Conservation (phyloP, 2,797 vertebrate species). For the Acanthopagrus latus region DNA sequence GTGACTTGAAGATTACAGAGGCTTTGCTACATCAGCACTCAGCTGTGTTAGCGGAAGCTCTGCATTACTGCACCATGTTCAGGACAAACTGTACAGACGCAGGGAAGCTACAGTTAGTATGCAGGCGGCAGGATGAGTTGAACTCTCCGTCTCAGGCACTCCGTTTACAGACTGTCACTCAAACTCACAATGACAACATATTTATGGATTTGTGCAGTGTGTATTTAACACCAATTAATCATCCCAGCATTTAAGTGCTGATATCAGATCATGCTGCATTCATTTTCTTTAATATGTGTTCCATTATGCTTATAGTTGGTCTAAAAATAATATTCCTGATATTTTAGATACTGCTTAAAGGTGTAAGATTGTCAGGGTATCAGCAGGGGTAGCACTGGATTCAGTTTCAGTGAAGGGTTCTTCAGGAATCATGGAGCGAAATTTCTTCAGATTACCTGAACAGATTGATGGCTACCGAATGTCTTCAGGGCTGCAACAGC, state of each 20-base stretch:
- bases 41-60: slow-evolving; percentile 45
- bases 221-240: not conserved
- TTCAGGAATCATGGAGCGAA: no score
- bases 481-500: no score
- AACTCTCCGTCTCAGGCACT: slow-evolving; percentile 9
- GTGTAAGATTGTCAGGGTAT: not conserved
- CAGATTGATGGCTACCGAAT: no score
- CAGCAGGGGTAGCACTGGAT: not conserved
- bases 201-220: not conserved
- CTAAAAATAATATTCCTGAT: no score
- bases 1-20: slow-evolving; percentile 46
- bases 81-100: slow-evolving; percentile 36
- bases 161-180: not conserved
- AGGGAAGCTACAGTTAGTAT: slow-evolving; percentile 30
- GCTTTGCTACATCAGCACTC: slow-evolving; percentile 46
- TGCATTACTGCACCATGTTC: slow-evolving; percentile 36
- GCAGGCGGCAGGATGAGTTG: slow-evolving; percentile 10
- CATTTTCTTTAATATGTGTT: not conserved
- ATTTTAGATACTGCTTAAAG: not conserved
- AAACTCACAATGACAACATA: slow-evolving; percentile 2
- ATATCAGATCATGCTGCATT: not conserved
- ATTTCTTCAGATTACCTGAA: no score
- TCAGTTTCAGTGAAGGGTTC: no score
- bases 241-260: not conserved
- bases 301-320: not conserved